phyloP scores from a whole-genome alignment of 2,797 vertebrate species.

The Anguilla marmorata region DNA sequence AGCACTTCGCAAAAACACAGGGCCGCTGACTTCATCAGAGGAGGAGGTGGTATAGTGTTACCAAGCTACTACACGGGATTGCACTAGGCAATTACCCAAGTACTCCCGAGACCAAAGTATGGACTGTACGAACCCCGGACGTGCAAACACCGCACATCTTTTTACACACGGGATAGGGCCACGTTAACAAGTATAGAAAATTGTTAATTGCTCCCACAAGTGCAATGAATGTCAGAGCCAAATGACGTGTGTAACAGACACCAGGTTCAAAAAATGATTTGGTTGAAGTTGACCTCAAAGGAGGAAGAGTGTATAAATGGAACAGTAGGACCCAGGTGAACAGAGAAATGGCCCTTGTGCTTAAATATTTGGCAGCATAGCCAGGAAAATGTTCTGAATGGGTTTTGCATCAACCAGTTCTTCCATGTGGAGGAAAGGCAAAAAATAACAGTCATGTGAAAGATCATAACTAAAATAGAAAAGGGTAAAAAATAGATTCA shows the following conservation, averaged over 20 bases:
- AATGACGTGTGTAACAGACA: not conserved
- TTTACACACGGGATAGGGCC: not conserved
- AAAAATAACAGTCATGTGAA: not conserved
- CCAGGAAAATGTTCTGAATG: not conserved
- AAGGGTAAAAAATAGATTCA: too few relatives aligned
- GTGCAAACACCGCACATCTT: not conserved
- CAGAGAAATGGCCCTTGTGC: not conserved
- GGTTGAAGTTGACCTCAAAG: not conserved
- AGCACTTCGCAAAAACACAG: slow-evolving; percentile 14
- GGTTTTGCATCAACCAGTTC: not conserved
- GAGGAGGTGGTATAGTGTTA: not conserved
- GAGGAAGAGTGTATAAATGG: not conserved
- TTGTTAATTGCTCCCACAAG: not conserved
- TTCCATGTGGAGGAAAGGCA: not conserved
- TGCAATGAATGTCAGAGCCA: not conserved
- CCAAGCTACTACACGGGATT: not conserved
- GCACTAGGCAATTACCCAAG: not conserved
- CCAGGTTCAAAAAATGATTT: not conserved
- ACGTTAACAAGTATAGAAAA: not conserved
- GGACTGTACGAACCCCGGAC: not conserved
- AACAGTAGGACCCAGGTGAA: not conserved
- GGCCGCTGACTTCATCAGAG: not conserved
- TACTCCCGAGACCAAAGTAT: not conserved
- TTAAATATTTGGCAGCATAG: too few relatives aligned
- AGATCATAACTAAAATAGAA: too few relatives aligned